Percentiles rank a stretch among this genome's conserved stretches.
Conservation (phyloP, 2,888 invertebrate species). For the Brenthis ino region DNA sequence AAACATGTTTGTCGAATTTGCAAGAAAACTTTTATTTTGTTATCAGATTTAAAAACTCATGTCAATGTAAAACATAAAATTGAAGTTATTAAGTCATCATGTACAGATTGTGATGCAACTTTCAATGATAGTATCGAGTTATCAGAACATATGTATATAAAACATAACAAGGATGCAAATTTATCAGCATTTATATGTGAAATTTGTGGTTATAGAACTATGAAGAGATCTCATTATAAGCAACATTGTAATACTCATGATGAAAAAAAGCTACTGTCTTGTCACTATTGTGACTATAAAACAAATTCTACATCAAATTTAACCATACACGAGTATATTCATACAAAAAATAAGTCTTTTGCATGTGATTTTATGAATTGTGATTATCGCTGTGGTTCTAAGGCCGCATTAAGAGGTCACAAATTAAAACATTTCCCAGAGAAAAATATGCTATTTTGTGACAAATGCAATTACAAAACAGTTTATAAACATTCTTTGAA, state of each 20-base stretch:
- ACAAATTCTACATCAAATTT: slow-evolving; percentile 52
- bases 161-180: slow-evolving; percentile 40
- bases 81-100: slow-evolving; percentile 39
- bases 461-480: slow-evolving; percentile 57
- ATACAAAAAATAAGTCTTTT: slow-evolving; percentile 46
- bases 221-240: slow-evolving; percentile 47
- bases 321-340: slow-evolving; percentile 51
- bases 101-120: slow-evolving; percentile 45
- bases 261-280: slow-evolving; percentile 41
- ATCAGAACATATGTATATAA: slow-evolving; percentile 40
- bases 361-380: slow-evolving; percentile 44
- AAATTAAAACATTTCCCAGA: slow-evolving; percentile 50
- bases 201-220: slow-evolving; percentile 50
- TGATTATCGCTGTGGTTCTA: slow-evolving; percentile 43
- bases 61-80: slow-evolving; percentile 38
- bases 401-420: slow-evolving; percentile 53
- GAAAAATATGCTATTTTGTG: slow-evolving; percentile 54
- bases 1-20: slow-evolving; percentile 50
- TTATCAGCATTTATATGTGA: slow-evolving; percentile 40
- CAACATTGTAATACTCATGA: slow-evolving; percentile 49
- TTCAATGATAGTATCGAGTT: slow-evolving; percentile 41
- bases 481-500: slow-evolving; percentile 54
- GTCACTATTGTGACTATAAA: slow-evolving; percentile 47
- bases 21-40: slow-evolving; percentile 39
- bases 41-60: slow-evolving; percentile 44